phyloP scores from a whole-genome alignment of 2,797 vertebrate genomes.

The Lepus oiostolus region DNA sequence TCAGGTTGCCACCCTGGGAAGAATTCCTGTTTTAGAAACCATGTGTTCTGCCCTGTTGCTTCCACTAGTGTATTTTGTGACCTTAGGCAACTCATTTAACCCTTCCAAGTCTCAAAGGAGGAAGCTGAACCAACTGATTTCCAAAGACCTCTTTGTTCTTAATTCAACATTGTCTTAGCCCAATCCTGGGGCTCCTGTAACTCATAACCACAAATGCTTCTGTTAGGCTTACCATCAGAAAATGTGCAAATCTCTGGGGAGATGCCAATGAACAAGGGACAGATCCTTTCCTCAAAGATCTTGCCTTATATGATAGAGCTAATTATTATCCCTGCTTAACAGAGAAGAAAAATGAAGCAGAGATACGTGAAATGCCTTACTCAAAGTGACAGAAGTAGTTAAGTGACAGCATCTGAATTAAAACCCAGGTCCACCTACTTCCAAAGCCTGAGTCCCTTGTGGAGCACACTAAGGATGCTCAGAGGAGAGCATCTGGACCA shows the following conservation, averaged over 20 bases:
- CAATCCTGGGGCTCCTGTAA: background rate
- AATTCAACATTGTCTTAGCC: background rate
- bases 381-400: background rate
- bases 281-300: background rate
- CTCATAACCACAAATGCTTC: background rate
- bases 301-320: background rate
- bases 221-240: background rate
- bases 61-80: background rate
- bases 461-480: no score
- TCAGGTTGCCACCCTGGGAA: background rate
- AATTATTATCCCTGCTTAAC: background rate
- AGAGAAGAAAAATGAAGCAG: background rate
- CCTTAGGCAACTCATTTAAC: background rate
- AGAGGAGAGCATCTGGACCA: no score
- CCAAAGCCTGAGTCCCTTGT: background rate
- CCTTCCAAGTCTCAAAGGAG: constrained; percentile 2
- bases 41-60: background rate
- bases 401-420: background rate
- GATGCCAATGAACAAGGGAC: background rate
- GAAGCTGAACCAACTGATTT: background rate
- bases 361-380: background rate
- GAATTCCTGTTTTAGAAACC: background rate
- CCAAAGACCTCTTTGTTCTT: background rate
- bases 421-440: background rate
- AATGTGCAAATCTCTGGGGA: background rate